phyloP scores from a whole-genome alignment of 2,797 vertebrate species.

The Sylvia borin region DNA sequence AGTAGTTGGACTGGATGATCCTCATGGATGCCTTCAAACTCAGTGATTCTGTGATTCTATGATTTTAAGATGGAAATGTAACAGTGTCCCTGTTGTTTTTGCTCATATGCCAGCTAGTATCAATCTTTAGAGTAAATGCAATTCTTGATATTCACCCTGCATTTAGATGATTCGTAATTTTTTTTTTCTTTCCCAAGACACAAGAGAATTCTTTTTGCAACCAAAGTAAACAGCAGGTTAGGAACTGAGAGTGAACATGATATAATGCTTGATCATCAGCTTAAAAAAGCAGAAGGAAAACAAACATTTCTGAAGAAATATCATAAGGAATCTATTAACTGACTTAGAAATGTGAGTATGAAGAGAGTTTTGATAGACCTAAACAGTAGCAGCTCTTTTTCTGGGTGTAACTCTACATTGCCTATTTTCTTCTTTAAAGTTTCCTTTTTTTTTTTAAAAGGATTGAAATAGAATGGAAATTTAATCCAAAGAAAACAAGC shows the following conservation, averaged over 20 bases:
- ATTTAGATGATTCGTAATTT: background rate
- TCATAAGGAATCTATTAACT: background rate
- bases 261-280: background rate
- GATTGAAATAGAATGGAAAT: background rate
- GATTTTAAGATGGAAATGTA: background rate
- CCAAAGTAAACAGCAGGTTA: background rate
- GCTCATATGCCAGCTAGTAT: background rate
- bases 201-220: background rate
- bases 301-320: background rate
- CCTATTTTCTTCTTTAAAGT: background rate
- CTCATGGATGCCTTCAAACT: background rate
- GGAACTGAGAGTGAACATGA: background rate
- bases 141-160: rapidly evolving
- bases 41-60: background rate
- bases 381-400: background rate
- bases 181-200: background rate
- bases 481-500: background rate
- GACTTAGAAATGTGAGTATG: background rate
- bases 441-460: background rate
- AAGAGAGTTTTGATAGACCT: background rate
- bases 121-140: background rate
- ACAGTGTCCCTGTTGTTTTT: background rate
- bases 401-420: rapidly evolving
- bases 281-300: background rate
- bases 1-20: rapidly evolving